Base-by-base conservation (phyloP, 2,113 vertebrate species). In the Cisticola juncidis region DNA sequence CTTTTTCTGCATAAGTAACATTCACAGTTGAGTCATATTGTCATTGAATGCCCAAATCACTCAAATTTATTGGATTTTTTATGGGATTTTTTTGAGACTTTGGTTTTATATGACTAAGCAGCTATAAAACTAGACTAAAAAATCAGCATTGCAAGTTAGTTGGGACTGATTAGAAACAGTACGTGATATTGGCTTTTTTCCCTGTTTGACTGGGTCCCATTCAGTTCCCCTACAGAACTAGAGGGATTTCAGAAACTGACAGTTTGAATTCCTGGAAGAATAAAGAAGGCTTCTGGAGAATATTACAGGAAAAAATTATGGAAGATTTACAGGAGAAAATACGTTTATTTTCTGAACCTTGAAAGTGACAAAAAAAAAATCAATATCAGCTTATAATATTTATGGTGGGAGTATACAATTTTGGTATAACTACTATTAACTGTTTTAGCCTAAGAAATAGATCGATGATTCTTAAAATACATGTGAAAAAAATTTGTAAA, bases 101-200 rank as follows among this genome's bases (percentile, higher is more conserved):
- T 18, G 9, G 6, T 51, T 95, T 87, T 79, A 38, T 88, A 35
- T 86, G 69, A 81, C 60, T 89, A 77, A 86, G 50, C 33, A 92
- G 50, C 45, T 70, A 70, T 86, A 90, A 94, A 90, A 80, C 71
- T 45, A 50, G 53, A 80, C 93, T 85, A 31, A 92, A 93, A 94
- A 80, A 51, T 50, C 45, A 73, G 15, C 47, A 45, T 53, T 8
- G 1, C 38, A 28, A 69, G 42, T 72, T 90, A 76, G 14, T 61
- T 93, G 47, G 80, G 70, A 42, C 31, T 72, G 48, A 90, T 51
- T 71, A n/a, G 57, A 80, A 95, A 69, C 45, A 62, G 33, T 24
- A 44, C 0, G 0, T 88, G 40, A 71, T 36, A 51, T 54, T 87
- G 44, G 19, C 45, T 82, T 95, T 88, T 4, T 72, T 93, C 15